These are phyloP conservation scores for Colius striatus DNA, from an alignment of 2,113 vertebrate genomes.

Conservation along the genomic window DNA sequence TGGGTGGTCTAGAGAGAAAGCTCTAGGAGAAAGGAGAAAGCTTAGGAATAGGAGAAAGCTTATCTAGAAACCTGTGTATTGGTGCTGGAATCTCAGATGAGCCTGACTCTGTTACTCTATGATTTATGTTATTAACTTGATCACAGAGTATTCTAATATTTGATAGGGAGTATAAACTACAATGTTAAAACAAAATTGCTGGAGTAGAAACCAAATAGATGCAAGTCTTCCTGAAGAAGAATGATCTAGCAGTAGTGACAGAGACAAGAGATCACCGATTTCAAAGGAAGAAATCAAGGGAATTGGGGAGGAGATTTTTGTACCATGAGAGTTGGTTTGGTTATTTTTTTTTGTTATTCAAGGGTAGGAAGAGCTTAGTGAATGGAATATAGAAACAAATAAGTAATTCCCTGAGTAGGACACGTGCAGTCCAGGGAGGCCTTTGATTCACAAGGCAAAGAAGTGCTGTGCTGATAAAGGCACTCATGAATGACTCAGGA, in stretches of 20 bases:
- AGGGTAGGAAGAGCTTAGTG: background rate
- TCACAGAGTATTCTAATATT: background rate
- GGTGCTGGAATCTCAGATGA: background rate
- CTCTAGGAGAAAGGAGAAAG: background rate
- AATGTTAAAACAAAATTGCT: background rate
- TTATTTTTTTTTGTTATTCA: background rate
- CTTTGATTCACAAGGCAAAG: background rate
- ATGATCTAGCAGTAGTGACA: background rate
- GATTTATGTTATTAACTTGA: background rate
- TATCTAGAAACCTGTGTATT: background rate
- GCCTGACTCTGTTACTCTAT: background rate
- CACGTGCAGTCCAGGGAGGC: background rate
- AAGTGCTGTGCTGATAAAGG: background rate
- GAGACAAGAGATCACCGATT: background rate
- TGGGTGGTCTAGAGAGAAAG: background rate
- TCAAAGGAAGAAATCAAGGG: background rate
- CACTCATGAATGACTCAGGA: rapidly evolving
- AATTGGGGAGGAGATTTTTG: background rate
- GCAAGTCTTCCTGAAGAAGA: background rate
- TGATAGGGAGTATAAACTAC: background rate
- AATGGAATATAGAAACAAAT: background rate
- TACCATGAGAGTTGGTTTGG: background rate
- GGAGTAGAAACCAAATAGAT: background rate
- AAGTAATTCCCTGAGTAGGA: background rate
- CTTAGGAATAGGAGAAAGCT: background rate